Conservation (phyloP, 2,888 invertebrate species). For the Limnephilus marmoratus region DNA sequence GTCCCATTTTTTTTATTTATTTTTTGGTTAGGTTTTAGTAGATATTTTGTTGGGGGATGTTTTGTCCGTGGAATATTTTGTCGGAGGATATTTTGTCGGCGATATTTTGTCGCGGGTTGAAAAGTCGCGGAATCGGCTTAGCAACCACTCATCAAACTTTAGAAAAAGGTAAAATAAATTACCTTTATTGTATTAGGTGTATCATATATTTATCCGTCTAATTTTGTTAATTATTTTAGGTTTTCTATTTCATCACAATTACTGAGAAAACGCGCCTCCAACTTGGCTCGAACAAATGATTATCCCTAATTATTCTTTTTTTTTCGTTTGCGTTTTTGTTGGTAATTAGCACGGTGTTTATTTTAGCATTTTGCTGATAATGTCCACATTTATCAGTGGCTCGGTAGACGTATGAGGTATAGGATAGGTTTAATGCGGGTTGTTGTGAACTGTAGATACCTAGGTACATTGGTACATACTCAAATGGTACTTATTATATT, state of each 20-base stretch:
- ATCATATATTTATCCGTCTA: neutral
- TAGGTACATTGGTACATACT: neutral
- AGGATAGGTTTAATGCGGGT: neutral
- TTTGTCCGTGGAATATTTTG: no score
- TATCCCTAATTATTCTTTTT: neutral
- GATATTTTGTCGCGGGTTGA: no score
- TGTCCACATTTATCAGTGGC: neutral
- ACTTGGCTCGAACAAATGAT: neutral
- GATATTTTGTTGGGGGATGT: no score
- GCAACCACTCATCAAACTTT: neutral
- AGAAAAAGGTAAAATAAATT: neutral
- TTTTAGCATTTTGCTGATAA: neutral
- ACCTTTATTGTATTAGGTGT: neutral
- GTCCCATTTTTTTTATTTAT: no score
- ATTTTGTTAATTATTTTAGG: neutral
- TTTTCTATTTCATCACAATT: neutral
- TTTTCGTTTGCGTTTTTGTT: neutral
- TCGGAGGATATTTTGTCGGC: no score
- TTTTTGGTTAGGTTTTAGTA: no score
- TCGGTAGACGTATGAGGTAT: neutral
- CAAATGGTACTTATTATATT: neutral
- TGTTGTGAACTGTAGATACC: neutral
- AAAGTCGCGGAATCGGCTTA: neutral
- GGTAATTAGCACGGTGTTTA: neutral
- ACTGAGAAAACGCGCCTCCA: neutral